Conservation (phyloP, 2,888 invertebrate genomes). For the Ariolimax columbianus region DNA sequence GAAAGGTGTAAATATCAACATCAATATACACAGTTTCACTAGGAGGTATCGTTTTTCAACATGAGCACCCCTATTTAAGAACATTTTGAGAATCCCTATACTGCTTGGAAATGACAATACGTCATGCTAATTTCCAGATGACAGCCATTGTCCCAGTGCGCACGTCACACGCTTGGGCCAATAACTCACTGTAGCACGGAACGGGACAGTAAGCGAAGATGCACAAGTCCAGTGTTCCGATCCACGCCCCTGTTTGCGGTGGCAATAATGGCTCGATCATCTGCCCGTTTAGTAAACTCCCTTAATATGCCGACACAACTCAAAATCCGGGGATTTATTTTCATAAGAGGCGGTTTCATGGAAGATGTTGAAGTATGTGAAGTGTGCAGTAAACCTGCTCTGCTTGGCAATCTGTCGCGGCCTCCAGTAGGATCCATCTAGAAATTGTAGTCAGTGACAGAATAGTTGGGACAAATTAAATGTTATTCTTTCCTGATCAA, state of each 20-base stretch:
- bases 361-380: neutral
- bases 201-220: slow-evolving; percentile 16
- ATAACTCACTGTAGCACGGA: slow-evolving; percentile 35
- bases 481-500: neutral
- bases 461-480: slow-evolving; percentile 3
- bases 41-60: no score
- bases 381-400: slow-evolving; percentile 23
- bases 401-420: slow-evolving; percentile 1
- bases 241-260: slow-evolving; percentile 17
- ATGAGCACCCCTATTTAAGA: no score
- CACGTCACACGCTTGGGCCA: slow-evolving; percentile 17
- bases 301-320: slow-evolving; percentile 19
- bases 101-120: neutral
- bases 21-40: no score
- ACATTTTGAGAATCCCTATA: no score
- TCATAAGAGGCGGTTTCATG: neutral
- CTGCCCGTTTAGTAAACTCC: slow-evolving; percentile 33
- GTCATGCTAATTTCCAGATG: slow-evolving; percentile 25
- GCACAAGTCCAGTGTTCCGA: neutral
- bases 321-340: neutral
- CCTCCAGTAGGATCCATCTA: neutral
- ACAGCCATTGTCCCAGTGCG: slow-evolving; percentile 31
- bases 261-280: slow-evolving; percentile 40
- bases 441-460: neutral
- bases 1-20: no score